These are phyloP conservation scores for Branchinecta lindahli DNA, from an alignment of 1,140 invertebrate genomes.

Conservation along the genomic window DNA sequence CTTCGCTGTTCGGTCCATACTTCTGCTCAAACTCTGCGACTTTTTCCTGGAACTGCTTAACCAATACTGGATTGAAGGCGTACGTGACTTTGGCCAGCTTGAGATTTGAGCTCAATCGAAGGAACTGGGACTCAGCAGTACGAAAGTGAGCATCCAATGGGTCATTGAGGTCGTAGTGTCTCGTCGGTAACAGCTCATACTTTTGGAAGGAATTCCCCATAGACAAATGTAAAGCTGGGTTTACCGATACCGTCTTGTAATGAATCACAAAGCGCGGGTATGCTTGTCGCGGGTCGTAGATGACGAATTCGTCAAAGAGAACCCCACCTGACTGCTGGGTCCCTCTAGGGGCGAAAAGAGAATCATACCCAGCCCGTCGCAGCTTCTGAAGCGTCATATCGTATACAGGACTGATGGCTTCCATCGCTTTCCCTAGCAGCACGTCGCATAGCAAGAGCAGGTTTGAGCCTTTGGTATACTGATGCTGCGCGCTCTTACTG, in stretches of 20 bases:
- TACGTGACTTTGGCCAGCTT: background rate
- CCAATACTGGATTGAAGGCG: too few species aligned
- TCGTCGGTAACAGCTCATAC: slow-evolving; percentile 4
- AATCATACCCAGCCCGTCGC: background rate
- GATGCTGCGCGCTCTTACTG: slow-evolving; percentile 16
- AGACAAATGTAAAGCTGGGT: too few species aligned
- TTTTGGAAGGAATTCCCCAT: background rate
- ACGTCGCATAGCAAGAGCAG: slow-evolving; percentile 18
- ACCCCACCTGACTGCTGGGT: slow-evolving; percentile 13
- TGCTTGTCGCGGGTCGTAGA: slow-evolving; percentile 14
- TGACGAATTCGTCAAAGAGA: slow-evolving; percentile 14
- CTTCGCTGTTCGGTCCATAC: too few species aligned
- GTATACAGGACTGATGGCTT: background rate
- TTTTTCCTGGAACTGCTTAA: too few species aligned
- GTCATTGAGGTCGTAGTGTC: slow-evolving; percentile 12
- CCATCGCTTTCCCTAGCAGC: background rate
- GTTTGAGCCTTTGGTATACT: slow-evolving; percentile 16
- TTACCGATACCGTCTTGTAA: background rate
- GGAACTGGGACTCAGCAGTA: slow-evolving; percentile 10
- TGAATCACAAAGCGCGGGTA: slow-evolving; percentile 12
- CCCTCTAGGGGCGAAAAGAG: slow-evolving; percentile 7
- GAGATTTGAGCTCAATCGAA: background rate
- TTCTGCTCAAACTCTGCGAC: too few species aligned
- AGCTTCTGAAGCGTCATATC: slow-evolving; percentile 13
- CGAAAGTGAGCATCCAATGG: slow-evolving; percentile 11